phyloP scores from a whole-genome alignment of 2,888 invertebrate genomes.

The Anthophora plumipes region DNA sequence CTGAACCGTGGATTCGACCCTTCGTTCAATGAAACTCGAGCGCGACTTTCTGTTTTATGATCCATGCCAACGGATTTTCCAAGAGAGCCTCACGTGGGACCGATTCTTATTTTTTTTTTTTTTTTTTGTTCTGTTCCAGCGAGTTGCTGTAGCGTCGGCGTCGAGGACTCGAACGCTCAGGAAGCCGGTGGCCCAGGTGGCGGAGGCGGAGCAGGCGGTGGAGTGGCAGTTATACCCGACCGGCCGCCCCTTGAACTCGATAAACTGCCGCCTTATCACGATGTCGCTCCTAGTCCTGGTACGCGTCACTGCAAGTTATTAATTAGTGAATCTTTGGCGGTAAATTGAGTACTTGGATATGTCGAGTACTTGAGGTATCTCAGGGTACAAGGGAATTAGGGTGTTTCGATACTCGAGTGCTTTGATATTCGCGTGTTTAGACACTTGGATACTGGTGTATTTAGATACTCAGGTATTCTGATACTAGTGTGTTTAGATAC shows the following conservation, averaged over 20 bases:
- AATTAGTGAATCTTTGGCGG: neutral
- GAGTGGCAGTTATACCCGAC: conserved; percentile 83
- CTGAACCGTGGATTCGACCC: conserved; percentile 29
- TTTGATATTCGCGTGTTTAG: too few species aligned
- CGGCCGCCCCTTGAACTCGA: conserved; percentile 83
- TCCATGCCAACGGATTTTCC: conserved; percentile 64
- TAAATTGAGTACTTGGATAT: neutral
- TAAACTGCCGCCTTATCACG: conserved; percentile 84
- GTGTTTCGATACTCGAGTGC: too few species aligned
- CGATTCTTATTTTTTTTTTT: conserved; percentile 4
- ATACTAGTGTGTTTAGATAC: too few species aligned
- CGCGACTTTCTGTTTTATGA: conserved; percentile 62
- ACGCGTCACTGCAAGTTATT: conserved; percentile 58
- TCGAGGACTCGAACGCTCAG: conserved; percentile 79
- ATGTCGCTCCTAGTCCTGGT: conserved; percentile 83
- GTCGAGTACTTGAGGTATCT: too few species aligned
- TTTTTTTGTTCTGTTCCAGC: conserved; percentile 73
- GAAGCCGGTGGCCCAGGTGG: conserved; percentile 76
- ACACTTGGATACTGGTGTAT: too few species aligned
- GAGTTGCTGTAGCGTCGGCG: conserved; percentile 82
- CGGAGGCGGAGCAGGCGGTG: conserved; percentile 79
- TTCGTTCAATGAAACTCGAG: conserved; percentile 61
- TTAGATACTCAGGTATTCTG: too few species aligned
- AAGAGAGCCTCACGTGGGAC: conserved; percentile 38
- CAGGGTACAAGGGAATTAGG: too few species aligned